These are phyloP conservation scores for Prorops nasuta DNA, from an alignment of 1,140 invertebrate species.

Conservation along the genomic window DNA sequence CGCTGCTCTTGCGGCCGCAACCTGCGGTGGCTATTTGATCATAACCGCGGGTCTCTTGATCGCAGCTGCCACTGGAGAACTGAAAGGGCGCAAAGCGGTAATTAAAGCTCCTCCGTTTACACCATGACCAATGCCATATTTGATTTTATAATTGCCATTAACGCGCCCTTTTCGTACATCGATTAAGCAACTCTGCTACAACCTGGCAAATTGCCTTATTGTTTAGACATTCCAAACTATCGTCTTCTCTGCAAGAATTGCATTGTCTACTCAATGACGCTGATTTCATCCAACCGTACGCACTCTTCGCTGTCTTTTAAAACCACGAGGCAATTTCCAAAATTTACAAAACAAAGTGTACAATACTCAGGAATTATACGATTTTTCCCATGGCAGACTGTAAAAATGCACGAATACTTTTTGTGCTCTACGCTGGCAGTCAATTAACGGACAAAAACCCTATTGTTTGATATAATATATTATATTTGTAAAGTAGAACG, in stretches of 20 bases:
- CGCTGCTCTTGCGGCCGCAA: constrained; percentile 55
- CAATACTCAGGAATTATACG: too few relatives aligned
- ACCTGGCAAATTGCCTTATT: constrained; percentile 9
- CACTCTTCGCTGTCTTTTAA: too few relatives aligned
- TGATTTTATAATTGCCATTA: constrained; percentile 1
- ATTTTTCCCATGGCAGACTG: too few relatives aligned
- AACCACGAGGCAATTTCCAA: too few relatives aligned
- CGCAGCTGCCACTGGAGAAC: constrained; percentile 64
- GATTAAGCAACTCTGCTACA: constrained; percentile 6
- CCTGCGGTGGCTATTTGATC: constrained; percentile 67
- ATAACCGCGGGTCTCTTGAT: constrained; percentile 68
- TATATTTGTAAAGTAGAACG: too few relatives aligned
- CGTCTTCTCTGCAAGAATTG: not conserved
- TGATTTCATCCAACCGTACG: too few relatives aligned
- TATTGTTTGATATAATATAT: too few relatives aligned
- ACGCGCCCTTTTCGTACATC: not conserved
- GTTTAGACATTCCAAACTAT: not conserved
- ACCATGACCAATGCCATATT: constrained; percentile 3
- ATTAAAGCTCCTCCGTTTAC: constrained; percentile 19
- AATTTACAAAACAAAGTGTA: too few relatives aligned
- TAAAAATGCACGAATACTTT: too few relatives aligned
- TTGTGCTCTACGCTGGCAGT: too few relatives aligned
- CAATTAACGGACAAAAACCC: too few relatives aligned
- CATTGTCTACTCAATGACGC: too few relatives aligned
- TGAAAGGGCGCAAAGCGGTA: constrained; percentile 64